phyloP scores from a whole-genome alignment of 2,888 invertebrate genomes.

The Clepsis dumicolana region DNA sequence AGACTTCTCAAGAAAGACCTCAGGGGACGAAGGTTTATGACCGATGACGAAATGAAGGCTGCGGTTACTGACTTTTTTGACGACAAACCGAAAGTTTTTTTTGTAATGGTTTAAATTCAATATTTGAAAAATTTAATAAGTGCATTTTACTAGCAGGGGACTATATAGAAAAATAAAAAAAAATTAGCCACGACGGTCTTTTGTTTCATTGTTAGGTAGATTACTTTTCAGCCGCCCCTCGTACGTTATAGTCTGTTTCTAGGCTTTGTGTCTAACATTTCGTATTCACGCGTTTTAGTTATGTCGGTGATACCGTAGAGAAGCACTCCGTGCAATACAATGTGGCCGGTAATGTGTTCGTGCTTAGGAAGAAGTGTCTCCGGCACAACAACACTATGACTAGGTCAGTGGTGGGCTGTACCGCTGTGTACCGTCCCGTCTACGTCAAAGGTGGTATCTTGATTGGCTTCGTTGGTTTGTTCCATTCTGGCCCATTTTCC shows the following conservation, averaged over 20 bases:
- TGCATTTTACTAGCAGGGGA: no score
- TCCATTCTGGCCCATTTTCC: background rate
- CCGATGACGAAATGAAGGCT: no score
- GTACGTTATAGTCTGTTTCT: background rate
- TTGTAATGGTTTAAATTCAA: no score
- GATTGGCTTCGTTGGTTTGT: conserved; percentile 11
- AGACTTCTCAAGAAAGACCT: no score
- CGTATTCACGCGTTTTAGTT: conserved; percentile 70
- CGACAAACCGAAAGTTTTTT: no score
- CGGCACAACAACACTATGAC: conserved; percentile 82
- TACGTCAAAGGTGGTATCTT: conserved; percentile 16
- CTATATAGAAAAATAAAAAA: no score
- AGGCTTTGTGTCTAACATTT: conserved; percentile 53
- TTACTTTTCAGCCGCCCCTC: background rate
- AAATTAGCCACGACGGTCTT: no score
- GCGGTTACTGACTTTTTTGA: no score
- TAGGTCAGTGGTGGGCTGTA: conserved; percentile 70
- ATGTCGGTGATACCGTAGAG: conserved; percentile 79
- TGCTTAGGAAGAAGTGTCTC: conserved; percentile 75
- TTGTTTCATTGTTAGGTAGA: no score
- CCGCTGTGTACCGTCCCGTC: conserved; percentile 14
- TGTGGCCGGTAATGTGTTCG: conserved; percentile 74
- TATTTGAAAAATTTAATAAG: no score
- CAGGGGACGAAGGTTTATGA: no score
- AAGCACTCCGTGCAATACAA: conserved; percentile 79